Conservation (phyloP, 2,888 invertebrate species). For the Pseudeuparius sepicola region DNA sequence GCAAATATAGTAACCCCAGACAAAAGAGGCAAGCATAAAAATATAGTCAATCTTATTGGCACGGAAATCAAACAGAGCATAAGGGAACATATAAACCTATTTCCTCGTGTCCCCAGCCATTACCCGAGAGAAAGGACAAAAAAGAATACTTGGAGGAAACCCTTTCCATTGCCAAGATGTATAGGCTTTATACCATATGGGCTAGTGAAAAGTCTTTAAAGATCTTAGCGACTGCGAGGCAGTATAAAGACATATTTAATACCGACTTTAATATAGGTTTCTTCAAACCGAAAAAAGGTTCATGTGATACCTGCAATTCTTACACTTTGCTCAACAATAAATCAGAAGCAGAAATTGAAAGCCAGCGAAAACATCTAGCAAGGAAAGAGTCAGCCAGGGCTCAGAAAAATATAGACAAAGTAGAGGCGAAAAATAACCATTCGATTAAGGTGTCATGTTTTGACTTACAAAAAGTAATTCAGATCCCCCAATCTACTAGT, state of each 20-base stretch:
- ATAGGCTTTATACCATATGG: slow-evolving; percentile 7
- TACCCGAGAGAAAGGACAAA: slow-evolving; percentile 5
- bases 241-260: too few relatives aligned
- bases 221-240: too few relatives aligned
- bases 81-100: not conserved
- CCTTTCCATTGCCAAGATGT: too few relatives aligned
- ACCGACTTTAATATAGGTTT: too few relatives aligned
- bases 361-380: slow-evolving; percentile 3
- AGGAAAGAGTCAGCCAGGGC: slow-evolving; percentile 8
- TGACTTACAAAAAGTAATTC: slow-evolving; percentile 13
- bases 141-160: slow-evolving; percentile 9
- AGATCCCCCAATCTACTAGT: slow-evolving; percentile 4
- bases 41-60: too few relatives aligned
- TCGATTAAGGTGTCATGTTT: slow-evolving; percentile 9
- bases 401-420: slow-evolving; percentile 8
- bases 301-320: slow-evolving; percentile 7
- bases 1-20: not conserved
- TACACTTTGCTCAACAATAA: slow-evolving; percentile 5
- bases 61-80: slow-evolving; percentile 6
- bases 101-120: slow-evolving; percentile 6
- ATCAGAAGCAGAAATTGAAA: slow-evolving; percentile 3
- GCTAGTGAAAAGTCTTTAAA: slow-evolving; percentile 14
- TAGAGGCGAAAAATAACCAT: too few relatives aligned
- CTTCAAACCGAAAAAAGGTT: too few relatives aligned
- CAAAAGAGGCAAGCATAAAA: too few relatives aligned